A percentile compares a stretch with the other conserved stretches of the same genome.
These are phyloP conservation scores for Conus betulinus DNA, from an alignment of 1,140 invertebrate species.

Conservation along the genomic window DNA sequence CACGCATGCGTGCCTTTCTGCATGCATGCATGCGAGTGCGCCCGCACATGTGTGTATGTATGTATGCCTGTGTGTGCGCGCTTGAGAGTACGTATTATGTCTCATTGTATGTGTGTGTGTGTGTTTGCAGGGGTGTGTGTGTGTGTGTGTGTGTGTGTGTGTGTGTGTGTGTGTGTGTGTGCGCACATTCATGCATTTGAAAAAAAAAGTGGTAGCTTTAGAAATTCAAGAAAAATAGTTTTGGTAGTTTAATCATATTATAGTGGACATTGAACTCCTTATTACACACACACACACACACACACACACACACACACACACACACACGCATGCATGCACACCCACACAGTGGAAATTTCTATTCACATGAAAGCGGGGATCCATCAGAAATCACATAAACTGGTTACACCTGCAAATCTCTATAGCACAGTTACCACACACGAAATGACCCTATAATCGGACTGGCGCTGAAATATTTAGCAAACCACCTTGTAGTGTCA, in stretches of 20 bases:
- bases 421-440: neutral
- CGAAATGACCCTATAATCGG: too few species aligned
- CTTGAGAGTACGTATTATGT: neutral
- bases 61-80: neutral
- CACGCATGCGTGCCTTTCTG: neutral
- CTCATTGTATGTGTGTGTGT: too few species aligned
- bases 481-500: too few species aligned
- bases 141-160: neutral
- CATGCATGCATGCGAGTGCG: neutral
- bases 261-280: neutral
- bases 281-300: neutral
- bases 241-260: neutral
- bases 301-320: neutral
- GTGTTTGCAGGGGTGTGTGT: too few species aligned
- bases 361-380: too few species aligned
- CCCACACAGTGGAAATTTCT: neutral
- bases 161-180: slow-evolving; percentile 29
- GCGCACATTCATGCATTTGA: neutral
- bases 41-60: neutral
- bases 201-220: neutral
- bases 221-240: neutral
- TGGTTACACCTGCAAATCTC: too few species aligned
- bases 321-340: neutral
- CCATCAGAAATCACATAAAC: too few species aligned
- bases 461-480: too few species aligned